A percentile compares a stretch with the other conserved stretches of the same genome.
Conservation (phyloP, 2,888 invertebrate species). For the Clusia tigrina region DNA sequence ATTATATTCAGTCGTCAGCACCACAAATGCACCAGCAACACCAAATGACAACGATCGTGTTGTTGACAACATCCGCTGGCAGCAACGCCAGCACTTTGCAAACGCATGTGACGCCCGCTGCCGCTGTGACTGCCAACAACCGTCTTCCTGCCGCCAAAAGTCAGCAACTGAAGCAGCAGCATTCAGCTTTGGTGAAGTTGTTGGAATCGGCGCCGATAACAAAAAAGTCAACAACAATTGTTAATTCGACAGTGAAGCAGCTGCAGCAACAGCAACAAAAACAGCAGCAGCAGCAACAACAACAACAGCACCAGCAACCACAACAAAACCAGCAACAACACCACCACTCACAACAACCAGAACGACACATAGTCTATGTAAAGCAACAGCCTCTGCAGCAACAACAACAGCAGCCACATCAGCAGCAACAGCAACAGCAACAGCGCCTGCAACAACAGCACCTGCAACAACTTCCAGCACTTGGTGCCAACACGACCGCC, state of each 20-base stretch:
- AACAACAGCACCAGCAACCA: constrained; percentile 33
- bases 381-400: constrained; percentile 42
- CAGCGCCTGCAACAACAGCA: constrained; percentile 35
- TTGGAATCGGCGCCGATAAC: constrained; percentile 67
- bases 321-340: constrained; percentile 33
- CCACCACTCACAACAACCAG: constrained; percentile 23
- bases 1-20: constrained; percentile 4
- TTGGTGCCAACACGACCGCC: constrained; percentile 42
- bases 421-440: constrained; percentile 33
- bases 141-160: constrained; percentile 47
- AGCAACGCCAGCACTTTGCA: constrained; percentile 40
- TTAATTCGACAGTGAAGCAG: constrained; percentile 27
- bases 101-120: constrained; percentile 32
- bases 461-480: constrained; percentile 43
- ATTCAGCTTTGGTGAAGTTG: constrained; percentile 73
- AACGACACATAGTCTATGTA: constrained; percentile 62
- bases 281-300: constrained; percentile 32
- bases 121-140: constrained; percentile 10
- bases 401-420: constrained; percentile 37
- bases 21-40: constrained; percentile 45
- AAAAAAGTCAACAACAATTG: constrained; percentile 36
- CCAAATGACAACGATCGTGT: constrained; percentile 53
- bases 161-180: constrained; percentile 69
- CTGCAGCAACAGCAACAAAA: constrained; percentile 30
- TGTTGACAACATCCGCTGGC: constrained; percentile 45